These are phyloP conservation scores for Bombus waltoni DNA, from an alignment of 1,140 invertebrate species.

Conservation along the genomic window DNA sequence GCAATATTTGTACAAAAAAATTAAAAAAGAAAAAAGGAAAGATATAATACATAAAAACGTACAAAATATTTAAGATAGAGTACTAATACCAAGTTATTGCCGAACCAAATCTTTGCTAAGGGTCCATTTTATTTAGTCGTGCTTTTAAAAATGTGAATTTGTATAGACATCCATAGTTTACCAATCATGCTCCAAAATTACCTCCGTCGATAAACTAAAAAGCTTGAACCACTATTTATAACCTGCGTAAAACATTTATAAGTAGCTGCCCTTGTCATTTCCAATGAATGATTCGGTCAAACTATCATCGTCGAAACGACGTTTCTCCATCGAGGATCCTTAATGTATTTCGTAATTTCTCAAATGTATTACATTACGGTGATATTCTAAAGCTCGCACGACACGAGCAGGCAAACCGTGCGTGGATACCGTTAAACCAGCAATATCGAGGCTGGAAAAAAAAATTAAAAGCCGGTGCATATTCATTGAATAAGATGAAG, in stretches of 20 bases:
- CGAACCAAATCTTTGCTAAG: too few relatives aligned
- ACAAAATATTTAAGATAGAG: too few relatives aligned
- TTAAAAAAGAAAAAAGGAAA: too few relatives aligned
- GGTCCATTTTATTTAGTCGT: too few relatives aligned
- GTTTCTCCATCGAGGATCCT: background rate
- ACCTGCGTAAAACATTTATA: background rate
- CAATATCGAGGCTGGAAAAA: conserved; percentile 19
- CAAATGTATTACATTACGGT: conserved; percentile 6
- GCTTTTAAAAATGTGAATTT: too few relatives aligned
- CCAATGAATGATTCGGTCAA: conserved; percentile 4
- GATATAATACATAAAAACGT: too few relatives aligned
- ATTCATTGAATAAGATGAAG: conserved; percentile 34
- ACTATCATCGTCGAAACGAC: too few relatives aligned
- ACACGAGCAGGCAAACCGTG: background rate
- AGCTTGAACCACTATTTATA: background rate
- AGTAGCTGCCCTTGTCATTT: background rate
- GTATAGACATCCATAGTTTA: too few relatives aligned
- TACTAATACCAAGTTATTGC: too few relatives aligned
- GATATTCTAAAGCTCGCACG: background rate
- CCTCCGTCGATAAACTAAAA: background rate
- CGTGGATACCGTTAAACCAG: conserved; percentile 29
- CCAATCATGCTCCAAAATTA: too few relatives aligned
- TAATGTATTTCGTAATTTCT: background rate
- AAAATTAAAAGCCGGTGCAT: conserved; percentile 48
- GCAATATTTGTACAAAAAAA: too few relatives aligned